Evolutionary conservation across 2,113 vertebrate genomes (phyloP), one percentile per base, ranked within the genome.

Genomic region (Hydrolagus affinis): DNA sequence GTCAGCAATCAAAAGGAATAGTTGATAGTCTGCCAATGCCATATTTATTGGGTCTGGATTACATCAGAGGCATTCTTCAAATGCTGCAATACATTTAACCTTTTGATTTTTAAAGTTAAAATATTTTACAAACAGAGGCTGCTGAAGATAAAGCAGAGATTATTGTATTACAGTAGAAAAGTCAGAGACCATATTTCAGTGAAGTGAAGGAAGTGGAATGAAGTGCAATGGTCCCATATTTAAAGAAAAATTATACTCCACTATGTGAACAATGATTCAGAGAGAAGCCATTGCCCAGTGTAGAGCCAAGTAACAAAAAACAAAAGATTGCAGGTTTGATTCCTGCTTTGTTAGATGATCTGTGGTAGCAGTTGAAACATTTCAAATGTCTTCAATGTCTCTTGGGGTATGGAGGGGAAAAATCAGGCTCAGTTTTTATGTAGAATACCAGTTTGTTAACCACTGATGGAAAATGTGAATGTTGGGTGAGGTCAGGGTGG

Each of bases 41-140:
- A 80, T 8, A 64, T 64, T 23, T 14, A 78, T 62, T 78, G 59
- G 23, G 62, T 80, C 59, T 80, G 59, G 59, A 62, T 80, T 80
- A 28, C 23, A 25, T 78, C 59, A 62, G 57, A n/a, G 62, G 4
- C 0, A 80, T 62, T 23, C 28, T 80, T 25, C 23, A 62, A 23
- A n/a, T 1, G 44, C 11, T 62, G 7, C 59, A 17, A 19, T 74
- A 12, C 9, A 62, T 25, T 19, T 19, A 28, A 17, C 23, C 9
- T 76, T 80, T 25, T 0, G n/a, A 62, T 56, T 60, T 25, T 62
- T 78, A 78, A 59, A 21, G 11, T 15, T 70, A 25, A 72, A 72
- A 30, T 30, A 30, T 68, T 12, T 4, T 19, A 68, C 12, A 68
- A 14, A 15, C 66, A 15, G 14, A 14, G 14, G 8, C 15, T 73